Base-by-base conservation (phyloP, 2,888 invertebrate species). In the Heliconius hortense region DNA sequence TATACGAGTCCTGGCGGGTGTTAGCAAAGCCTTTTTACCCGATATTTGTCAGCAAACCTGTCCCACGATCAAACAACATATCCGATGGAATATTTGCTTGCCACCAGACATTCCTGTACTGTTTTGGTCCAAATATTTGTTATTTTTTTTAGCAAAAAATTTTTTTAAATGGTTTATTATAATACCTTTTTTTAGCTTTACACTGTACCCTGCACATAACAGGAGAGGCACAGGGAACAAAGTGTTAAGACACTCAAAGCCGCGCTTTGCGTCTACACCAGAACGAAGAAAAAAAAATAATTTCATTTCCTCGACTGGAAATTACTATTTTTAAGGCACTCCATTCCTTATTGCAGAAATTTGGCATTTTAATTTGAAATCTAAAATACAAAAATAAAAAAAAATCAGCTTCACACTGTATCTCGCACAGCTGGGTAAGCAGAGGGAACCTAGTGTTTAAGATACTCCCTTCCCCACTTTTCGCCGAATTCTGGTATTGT, bases 31-130 rank as follows among this genome's bases (percentile, higher is more conserved):
- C 82, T 83, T 83, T 84, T 84, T 84, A 82, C 82, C 86, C 83
- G 81, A 89, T 89, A 89, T 91, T 91, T 91, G 90, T 89, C 86
- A 82, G 89, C 86, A 93, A 92, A 93, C 89, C 91, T 90, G 90
- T 91, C 89, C 88, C 86, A 85, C 90, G 93, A 92, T 92, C 93
- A 93, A 93, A 93, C 91, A 93, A 90, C 89, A 89, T 91, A 90
- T 90, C 90, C 87, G 87, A 84, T 85, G 84, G 87, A 90, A 91
- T 93, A 91, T 93, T 93, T 93, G 88, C 89, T 87, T 85, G 86
- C 86, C 86, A 79, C 86, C 84, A 86, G 85, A 87, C 87, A 88
- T 90, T 88, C 88, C 87, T 85, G 28, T 76, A 71, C 56, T 48
- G 18, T 70, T 53, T 69, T 76, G 79, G 74, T 63, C 28, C 63